Evolutionary conservation across 2,888 invertebrate species (phyloP).

Genomic region (Eudasyphora cyanicolor): DNA sequence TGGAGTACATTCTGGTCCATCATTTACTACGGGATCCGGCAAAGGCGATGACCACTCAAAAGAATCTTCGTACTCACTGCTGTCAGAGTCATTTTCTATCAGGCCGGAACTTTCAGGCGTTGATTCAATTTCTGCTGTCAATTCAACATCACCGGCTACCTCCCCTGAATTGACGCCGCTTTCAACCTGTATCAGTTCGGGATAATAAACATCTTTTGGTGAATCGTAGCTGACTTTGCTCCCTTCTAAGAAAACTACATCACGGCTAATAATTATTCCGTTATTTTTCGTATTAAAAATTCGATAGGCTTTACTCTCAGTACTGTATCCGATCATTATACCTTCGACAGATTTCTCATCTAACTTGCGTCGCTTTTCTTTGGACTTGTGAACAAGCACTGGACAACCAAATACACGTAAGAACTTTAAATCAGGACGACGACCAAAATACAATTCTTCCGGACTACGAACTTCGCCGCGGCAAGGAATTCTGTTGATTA

Average conservation of each 20-base stretch:
- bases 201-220: not conserved
- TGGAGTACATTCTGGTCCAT: not conserved
- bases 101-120: not conserved
- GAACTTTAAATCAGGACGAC: conserved; percentile 43
- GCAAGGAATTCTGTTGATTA: conserved; percentile 61
- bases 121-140: not conserved
- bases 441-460: conserved; percentile 57
- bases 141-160: not conserved
- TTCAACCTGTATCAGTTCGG: not conserved
- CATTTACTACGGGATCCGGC: not conserved
- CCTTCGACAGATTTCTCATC: conserved; percentile 63
- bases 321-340: conserved; percentile 62
- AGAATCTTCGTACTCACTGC: not conserved
- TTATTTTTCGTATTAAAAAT: conserved; percentile 37
- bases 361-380: conserved; percentile 59
- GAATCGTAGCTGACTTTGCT: not conserved
- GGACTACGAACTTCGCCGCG: conserved; percentile 50
- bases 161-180: not conserved
- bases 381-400: conserved; percentile 57
- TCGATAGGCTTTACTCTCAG: conserved; percentile 54
- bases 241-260: conserved; percentile 61
- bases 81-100: not conserved
- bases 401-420: conserved; percentile 59
- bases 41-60: not conserved
- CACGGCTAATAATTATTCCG: conserved; percentile 58